These are phyloP conservation scores for Asbolus verrucosus DNA, from an alignment of 1,140 invertebrate species.

Conservation along the genomic window DNA sequence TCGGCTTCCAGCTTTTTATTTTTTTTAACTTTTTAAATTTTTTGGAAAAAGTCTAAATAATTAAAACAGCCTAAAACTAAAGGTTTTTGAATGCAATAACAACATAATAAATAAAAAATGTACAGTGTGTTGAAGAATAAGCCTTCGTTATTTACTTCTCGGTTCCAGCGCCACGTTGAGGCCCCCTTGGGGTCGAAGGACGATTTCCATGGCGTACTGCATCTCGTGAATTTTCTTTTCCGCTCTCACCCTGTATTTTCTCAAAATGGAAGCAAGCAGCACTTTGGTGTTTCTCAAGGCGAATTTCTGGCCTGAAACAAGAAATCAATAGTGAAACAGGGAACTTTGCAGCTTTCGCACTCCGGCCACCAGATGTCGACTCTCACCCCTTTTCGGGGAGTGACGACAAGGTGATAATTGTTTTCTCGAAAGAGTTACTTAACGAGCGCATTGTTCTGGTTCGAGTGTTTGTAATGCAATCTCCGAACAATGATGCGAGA, in stretches of 20 bases:
- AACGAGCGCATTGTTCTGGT: no score
- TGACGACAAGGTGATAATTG: background rate
- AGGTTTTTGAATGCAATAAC: no score
- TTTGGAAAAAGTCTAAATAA: no score
- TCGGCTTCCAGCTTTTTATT: no score
- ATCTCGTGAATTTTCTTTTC: slow-evolving; percentile 71
- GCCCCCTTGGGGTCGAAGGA: slow-evolving; percentile 70
- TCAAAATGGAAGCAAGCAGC: slow-evolving; percentile 75
- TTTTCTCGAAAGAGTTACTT: no score
- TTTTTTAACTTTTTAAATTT: no score
- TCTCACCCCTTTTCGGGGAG: background rate
- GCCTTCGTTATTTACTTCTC: slow-evolving; percentile 50
- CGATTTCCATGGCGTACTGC: slow-evolving; percentile 68
- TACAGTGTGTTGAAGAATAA: background rate
- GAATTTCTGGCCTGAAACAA: slow-evolving; percentile 77
- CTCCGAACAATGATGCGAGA: background rate
- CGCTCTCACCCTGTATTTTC: slow-evolving; percentile 72
- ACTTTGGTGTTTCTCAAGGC: slow-evolving; percentile 81
- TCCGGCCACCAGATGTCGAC: background rate
- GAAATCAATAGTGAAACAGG: slow-evolving; percentile 18
- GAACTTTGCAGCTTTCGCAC: background rate
- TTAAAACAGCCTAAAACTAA: no score
- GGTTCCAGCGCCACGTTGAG: slow-evolving; percentile 66
- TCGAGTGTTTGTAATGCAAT: no score
- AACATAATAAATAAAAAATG: slow-evolving; percentile 23